phyloP scores from a whole-genome alignment of 2,797 vertebrate genomes.

The Aselliscus stoliczkanus region DNA sequence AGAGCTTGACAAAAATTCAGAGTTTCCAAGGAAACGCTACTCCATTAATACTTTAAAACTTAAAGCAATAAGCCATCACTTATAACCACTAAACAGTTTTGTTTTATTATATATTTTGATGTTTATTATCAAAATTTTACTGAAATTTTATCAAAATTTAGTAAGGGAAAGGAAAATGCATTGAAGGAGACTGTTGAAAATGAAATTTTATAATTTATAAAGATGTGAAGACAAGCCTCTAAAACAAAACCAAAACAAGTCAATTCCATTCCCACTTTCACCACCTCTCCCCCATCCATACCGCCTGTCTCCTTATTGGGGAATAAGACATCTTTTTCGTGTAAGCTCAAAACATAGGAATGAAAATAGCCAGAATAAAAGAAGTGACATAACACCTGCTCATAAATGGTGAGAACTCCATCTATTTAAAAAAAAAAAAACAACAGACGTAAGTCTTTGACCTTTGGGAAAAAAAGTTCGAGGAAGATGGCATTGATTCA shows the following conservation, averaged over 20 bases:
- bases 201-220: constrained; percentile 29
- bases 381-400: neutral
- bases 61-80: neutral
- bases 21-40: constrained; percentile 15
- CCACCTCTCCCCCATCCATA: neutral
- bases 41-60: constrained; percentile 56
- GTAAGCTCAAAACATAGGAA: constrained; percentile 17
- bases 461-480: neutral
- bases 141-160: constrained; percentile 48
- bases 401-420: neutral
- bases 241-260: neutral
- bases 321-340: neutral
- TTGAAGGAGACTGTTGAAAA: neutral
- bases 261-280: neutral
- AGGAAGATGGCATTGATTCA: neutral
- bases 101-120: constrained; percentile 42
- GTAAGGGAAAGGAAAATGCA: neutral
- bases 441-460: neutral
- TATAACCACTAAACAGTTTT: constrained; percentile 29
- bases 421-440: neutral
- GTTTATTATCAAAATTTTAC: constrained; percentile 43
- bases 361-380: constrained; percentile 21
- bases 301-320: neutral
- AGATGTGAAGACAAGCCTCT: neutral
- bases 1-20: neutral